A percentile compares a stretch with the other conserved stretches of the same genome.
These are phyloP conservation scores for Tenodera sinensis DNA, from an alignment of 2,888 invertebrate genomes.

Conservation along the genomic window DNA sequence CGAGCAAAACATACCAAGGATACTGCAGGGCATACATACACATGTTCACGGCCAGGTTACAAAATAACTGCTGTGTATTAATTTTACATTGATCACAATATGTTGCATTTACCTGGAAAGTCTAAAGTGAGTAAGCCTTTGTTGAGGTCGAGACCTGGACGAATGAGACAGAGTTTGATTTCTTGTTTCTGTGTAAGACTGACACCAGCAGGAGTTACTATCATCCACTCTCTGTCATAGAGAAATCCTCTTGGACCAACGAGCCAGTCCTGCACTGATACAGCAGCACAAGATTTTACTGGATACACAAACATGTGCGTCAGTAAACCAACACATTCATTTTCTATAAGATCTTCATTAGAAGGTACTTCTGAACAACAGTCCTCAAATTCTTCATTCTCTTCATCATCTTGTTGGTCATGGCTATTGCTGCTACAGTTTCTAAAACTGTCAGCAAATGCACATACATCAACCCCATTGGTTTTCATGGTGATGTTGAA, in stretches of 20 bases:
- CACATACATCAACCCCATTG: neutral
- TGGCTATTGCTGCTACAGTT: neutral
- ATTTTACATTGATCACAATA: too few relatives aligned
- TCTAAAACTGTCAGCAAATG: neutral
- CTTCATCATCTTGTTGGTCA: neutral
- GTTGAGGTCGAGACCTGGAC: slow-evolving; percentile 65
- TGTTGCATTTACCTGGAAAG: slow-evolving; percentile 56
- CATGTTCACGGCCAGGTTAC: too few relatives aligned
- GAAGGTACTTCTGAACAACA: neutral
- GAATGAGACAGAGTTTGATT: slow-evolving; percentile 72
- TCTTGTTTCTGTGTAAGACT: slow-evolving; percentile 86
- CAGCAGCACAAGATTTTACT: slow-evolving; percentile 85
- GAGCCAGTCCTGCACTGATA: slow-evolving; percentile 68
- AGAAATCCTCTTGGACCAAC: slow-evolving; percentile 73
- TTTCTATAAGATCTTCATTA: neutral
- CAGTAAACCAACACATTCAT: slow-evolving; percentile 36
- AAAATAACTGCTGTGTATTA: too few relatives aligned
- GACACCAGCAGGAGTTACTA: slow-evolving; percentile 74
- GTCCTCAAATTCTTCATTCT: slow-evolving; percentile 24
- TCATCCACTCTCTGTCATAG: slow-evolving; percentile 93
- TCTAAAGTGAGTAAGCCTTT: slow-evolving; percentile 53
- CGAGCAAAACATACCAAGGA: too few relatives aligned
- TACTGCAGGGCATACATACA: too few relatives aligned
- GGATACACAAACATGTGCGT: slow-evolving; percentile 72
- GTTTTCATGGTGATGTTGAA: neutral